Base-by-base conservation (phyloP, 2,113 vertebrate genomes). In the Microcebus jonahi region DNA sequence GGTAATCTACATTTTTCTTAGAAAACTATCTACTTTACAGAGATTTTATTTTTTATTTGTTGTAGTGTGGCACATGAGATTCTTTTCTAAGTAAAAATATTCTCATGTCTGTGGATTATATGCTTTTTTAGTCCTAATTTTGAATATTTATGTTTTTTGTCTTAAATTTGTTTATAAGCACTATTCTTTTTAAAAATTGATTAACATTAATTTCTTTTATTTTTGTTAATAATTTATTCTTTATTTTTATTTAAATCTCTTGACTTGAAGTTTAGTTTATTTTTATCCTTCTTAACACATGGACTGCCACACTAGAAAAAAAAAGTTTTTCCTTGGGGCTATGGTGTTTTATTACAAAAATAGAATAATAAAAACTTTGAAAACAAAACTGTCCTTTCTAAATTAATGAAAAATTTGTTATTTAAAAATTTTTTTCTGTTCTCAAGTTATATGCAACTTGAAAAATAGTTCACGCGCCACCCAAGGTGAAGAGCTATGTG, bases 21-120 rank as follows among this genome's bases (percentile, higher is more conserved):
- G 21, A 85, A 95, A 96, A 57, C 94, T 48, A 85, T 67, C 39
- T 90, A 14, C 75, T 90, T 96, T 97, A 75, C 4, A 87, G 42
- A 90, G 18, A 63, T 81, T 95, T 80, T 15, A 39, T 42, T 59
- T 92, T 91, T 87, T 76, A 73, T 94, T 93, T 95, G 29, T 61
- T 79, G 5, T 89, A 42, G 25, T 89, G 5, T 86, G 55, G 17
- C 59, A 84, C 31, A 84, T 20, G 15, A 88, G 31, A 82, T 61
- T 93, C 57, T 92, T 85, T 1, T 45, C n/a, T 84, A 68, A 88
- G 34, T 73, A 90, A 77, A 91, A 71, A 13, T 63, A 75, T 84
- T 91, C 88, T 95, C 48, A 80, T 93, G 68, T 80, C 36, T 50
- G 39, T 88, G 27, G 55, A 70, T 79, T 73, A 82, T 88, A 17